These are phyloP conservation scores for Dicyrtoma fusca DNA, from an alignment of 2,888 invertebrate genomes.

Conservation along the genomic window DNA sequence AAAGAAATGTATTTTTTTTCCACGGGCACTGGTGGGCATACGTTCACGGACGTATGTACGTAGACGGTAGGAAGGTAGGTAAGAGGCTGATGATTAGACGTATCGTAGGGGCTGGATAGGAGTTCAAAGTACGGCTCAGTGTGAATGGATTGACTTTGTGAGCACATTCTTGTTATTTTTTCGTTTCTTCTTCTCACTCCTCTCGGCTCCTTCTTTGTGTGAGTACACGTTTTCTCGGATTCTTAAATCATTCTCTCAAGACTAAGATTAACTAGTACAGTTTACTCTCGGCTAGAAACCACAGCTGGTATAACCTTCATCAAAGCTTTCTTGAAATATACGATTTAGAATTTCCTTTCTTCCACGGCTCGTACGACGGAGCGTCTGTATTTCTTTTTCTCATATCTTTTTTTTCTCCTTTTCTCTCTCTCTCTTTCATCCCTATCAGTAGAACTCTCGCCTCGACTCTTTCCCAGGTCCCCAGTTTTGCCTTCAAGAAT, in stretches of 20 bases:
- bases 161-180: constrained; percentile 9
- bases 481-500: too few relatives aligned
- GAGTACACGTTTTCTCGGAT: constrained; percentile 6
- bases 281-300: constrained; percentile 34
- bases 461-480: too few relatives aligned
- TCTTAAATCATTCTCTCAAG: constrained; percentile 34
- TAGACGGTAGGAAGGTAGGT: too few relatives aligned
- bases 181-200: background rate
- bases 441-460: background rate
- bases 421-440: background rate
- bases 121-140: background rate
- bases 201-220: background rate
- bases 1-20: background rate
- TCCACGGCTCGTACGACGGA: background rate
- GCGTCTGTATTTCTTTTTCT: background rate
- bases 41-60: too few relatives aligned
- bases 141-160: constrained; percentile 15
- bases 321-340: constrained; percentile 23
- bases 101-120: too few relatives aligned
- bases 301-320: constrained; percentile 33
- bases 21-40: background rate
- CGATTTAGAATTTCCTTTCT: constrained; percentile 9
- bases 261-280: constrained; percentile 35
- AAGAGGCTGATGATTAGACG: too few relatives aligned
- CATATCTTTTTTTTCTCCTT: constrained; percentile 1